Base-by-base conservation (phyloP, 2,888 invertebrate genomes). In the Ormyrus rosae region DNA sequence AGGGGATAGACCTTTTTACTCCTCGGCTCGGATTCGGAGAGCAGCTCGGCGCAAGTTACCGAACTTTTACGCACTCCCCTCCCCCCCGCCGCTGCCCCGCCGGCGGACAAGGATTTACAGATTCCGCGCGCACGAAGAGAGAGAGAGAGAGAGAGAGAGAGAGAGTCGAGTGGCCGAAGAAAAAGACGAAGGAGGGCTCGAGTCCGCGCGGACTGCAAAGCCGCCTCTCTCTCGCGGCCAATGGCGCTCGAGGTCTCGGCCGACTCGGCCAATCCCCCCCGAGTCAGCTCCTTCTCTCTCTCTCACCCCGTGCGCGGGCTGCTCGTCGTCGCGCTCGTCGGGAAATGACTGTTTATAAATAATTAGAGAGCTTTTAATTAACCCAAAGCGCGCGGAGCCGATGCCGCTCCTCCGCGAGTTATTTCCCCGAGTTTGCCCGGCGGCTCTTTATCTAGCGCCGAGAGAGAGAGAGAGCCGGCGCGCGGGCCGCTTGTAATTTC, bases 331-430 rank as follows among this genome's bases (percentile, higher is more conserved):
- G 53, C 63, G 50, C 34, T 51, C 61, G 74, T 58, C 85, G 84
- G 84, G 88, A 88, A 89, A 89, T 88, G 88, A 88, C 90, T 90
- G 88, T 90, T 89, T 90, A 89, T 90, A 90, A 90, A 90, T 90
- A 90, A 90, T 90, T 90, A 90, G 90, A 89, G 89, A 90, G 90
- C 87, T 89, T 90, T 90, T 90, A 90, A 90, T 90, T 90, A 90
- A 89, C 84, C 87, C 85, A 85, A 85, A 53, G 19, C 46, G 13
- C 53, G 19, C 45, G 13, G 60, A 51, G 6, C 45, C 51, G 68
- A 9, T 1, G 58, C 48, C 48, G 34, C 53, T 50, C 55, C 46
- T 13, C 55, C 19, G 19, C 19, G 19, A 19, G 19, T 19, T 19
- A 19, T 19, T 19, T 50, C 68, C 34, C 64, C 9, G 19, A 19